Conservation (phyloP, 2,888 invertebrate genomes). For the Trisateles emortualis region DNA sequence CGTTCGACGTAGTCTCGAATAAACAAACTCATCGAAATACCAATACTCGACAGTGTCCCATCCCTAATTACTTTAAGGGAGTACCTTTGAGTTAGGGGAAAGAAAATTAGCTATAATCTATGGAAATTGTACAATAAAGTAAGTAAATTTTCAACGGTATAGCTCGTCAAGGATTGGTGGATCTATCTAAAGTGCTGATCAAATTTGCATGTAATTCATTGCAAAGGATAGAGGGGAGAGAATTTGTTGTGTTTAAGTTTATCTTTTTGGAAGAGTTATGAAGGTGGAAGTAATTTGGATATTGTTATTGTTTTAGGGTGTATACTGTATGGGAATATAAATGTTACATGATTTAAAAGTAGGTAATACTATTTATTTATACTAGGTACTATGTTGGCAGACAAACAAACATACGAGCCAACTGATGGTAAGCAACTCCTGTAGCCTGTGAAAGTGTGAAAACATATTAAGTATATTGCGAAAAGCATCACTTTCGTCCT, state of each 20-base stretch:
- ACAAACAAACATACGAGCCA: too few species aligned
- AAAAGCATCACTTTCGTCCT: too few species aligned
- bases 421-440: too few species aligned
- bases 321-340: not conserved
- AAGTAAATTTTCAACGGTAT: conserved; percentile 33
- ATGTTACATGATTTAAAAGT: not conserved
- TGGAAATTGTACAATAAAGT: conserved; percentile 48
- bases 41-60: not conserved
- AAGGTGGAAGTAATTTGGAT: conserved; percentile 4
- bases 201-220: conserved; percentile 27
- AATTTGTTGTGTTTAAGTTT: conserved; percentile 5
- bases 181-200: conserved; percentile 32
- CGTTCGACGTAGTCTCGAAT: too few species aligned
- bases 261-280: not conserved
- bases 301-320: not conserved
- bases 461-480: too few species aligned
- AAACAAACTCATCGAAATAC: too few species aligned
- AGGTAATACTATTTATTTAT: too few species aligned
- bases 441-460: too few species aligned
- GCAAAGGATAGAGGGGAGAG: conserved; percentile 1
- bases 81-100: conserved; percentile 27
- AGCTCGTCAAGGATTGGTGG: conserved; percentile 27
- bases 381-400: too few species aligned
- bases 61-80: conserved; percentile 6
- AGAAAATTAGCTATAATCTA: conserved; percentile 46